Evolutionary conservation across 2,113 vertebrate species (phyloP), one percentile per base, ranked within the genome.

Genomic region (Vulpes lagopus): DNA sequence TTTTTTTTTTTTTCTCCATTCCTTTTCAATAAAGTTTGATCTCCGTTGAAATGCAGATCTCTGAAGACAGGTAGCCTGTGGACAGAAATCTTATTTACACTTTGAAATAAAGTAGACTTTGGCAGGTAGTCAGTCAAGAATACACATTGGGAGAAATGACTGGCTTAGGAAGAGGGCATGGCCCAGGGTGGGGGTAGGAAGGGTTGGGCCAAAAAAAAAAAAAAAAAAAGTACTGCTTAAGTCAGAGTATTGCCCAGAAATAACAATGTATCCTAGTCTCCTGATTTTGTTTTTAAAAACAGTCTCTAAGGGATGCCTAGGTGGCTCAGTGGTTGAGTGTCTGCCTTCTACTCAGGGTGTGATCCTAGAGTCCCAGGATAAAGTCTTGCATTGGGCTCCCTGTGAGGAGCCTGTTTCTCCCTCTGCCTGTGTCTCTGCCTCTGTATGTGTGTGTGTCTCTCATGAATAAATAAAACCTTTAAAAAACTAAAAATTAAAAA

Each of bases 31-130:
- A 79, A 91, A 95, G 51, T 83, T 76, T 92, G 49, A 62, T 79
- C 60, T 65, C 30, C 67, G 27, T n/a, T 74, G 32, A 96, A 83
- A 82, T 82, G 25, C 23, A 79, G 57, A 51, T 60, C n/a, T 89
- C 35, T 76, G n/a, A 51, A 69, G 62, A 78, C n/a, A 89, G 62
- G 11, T 65, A 89, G n/a, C 23, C 25, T 38, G 17, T 27, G n/a
- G 30, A 15, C 23, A 53, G 79, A 96, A 96, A 92, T 96, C 55
- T 78, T 78, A 91, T 74, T 96, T 76, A 78, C 27, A 89, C 53
- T 76, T 89, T 62, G 82, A 25, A 82, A 92, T 82, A 95, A 67
- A 87, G 32, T 38, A 74, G 71, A 57, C 81, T 89, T 89, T 78
- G 94, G n/a, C 49, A 73, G 23, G 25, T 16, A 62, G 27, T 55